Evolutionary conservation across 2,113 vertebrate genomes (phyloP).

Genomic region (Aix galericulata): DNA sequence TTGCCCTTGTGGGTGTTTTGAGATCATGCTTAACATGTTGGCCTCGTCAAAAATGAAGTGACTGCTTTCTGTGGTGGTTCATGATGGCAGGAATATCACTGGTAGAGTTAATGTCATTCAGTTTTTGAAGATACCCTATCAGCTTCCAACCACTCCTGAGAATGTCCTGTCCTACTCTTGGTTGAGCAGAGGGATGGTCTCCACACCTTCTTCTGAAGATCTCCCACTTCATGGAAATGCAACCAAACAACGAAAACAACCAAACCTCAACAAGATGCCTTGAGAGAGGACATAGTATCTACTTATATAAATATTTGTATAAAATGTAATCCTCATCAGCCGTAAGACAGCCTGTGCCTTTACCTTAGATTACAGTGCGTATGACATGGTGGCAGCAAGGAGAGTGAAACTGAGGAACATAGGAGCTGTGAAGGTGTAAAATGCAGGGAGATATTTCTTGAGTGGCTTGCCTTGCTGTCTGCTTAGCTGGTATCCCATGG

Average conservation of each 20-base stretch:
- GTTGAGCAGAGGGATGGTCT: rapidly evolving
- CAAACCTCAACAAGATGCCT: rapidly evolving
- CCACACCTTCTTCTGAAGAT: neutral
- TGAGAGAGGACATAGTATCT: neutral
- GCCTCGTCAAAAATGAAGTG: neutral
- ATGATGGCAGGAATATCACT: neutral
- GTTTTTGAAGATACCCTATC: neutral
- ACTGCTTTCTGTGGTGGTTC: neutral
- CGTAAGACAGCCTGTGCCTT: neutral
- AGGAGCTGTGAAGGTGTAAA: neutral
- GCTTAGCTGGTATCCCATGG: neutral
- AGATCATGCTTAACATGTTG: neutral
- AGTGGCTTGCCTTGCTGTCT: neutral
- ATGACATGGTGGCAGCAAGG: rapidly evolving
- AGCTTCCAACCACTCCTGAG: neutral
- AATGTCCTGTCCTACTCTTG: neutral
- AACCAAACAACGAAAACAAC: neutral
- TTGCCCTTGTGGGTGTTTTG: neutral
- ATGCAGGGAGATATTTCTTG: rapidly evolving
- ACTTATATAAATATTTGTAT: neutral
- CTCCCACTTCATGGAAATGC: rapidly evolving
- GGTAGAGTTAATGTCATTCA: neutral
- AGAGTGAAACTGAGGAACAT: neutral
- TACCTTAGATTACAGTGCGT: neutral
- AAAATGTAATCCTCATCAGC: neutral